Conservation (phyloP, 2,888 invertebrate genomes). For the Endotricha flammealis region DNA sequence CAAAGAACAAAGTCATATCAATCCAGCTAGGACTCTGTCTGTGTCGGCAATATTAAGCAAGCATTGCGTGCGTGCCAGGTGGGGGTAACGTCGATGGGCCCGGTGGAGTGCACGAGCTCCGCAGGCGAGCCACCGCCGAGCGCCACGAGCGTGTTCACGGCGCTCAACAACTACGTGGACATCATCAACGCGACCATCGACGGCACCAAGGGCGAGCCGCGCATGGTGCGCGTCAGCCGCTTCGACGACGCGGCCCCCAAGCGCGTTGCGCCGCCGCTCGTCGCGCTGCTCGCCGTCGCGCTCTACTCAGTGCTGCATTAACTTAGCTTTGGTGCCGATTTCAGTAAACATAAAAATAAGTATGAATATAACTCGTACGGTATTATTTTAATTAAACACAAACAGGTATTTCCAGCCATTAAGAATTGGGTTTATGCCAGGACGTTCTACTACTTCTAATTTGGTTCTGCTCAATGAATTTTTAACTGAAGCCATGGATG, state of each 20-base stretch:
- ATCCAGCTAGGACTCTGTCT: no score
- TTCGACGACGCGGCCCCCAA: background rate
- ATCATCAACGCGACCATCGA: slow-evolving; percentile 49
- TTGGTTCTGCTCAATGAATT: slow-evolving; percentile 3
- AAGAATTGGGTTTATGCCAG: no score
- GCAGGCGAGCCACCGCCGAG: slow-evolving; percentile 17
- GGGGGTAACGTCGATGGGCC: slow-evolving; percentile 60
- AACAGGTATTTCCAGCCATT: no score
- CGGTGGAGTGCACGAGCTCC: slow-evolving; percentile 38
- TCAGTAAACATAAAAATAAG: no score
- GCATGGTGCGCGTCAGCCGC: slow-evolving; percentile 27
- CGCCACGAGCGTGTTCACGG: slow-evolving; percentile 58
- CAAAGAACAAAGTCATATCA: no score
- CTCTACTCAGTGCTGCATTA: no score
- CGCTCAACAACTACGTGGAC: slow-evolving; percentile 43
- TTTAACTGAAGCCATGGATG: background rate
- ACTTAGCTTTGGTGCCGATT: no score
- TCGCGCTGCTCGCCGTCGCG: slow-evolving; percentile 3
- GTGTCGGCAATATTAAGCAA: no score
- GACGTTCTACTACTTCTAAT: slow-evolving; percentile 3
- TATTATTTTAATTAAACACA: no score
- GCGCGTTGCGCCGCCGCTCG: slow-evolving; percentile 3
- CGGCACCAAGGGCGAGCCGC: slow-evolving; percentile 35
- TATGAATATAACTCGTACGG: no score
- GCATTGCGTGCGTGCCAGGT: slow-evolving; percentile 28